Evolutionary conservation across 1,140 invertebrate genomes (phyloP), one percentile per base, ranked within the genome.

Genomic region (Calephelis virginiensis): DNA sequence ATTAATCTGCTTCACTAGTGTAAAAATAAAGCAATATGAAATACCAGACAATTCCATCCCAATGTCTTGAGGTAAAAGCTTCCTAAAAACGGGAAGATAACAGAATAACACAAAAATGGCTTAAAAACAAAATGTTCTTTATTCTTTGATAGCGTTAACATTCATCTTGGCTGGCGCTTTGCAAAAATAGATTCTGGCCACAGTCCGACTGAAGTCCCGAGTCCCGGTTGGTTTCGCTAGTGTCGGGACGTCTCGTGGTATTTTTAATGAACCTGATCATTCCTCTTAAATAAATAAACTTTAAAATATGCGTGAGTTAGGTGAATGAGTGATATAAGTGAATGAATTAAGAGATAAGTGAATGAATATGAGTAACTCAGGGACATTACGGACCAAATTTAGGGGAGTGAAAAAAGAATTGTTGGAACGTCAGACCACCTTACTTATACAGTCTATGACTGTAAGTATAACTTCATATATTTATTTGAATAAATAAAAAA

Each of bases 391-490:
- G 72, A 94, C 93, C 76, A 93, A 92, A 74, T 96, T 96, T 84
- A 93, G 95, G 67, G 95, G 95, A 47, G 89, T 96, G n/a, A 95
- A 95, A 71, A 96, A 95, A 82, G 94, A 95, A 76, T 93, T 94
- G 78, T 82, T 96, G 43, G 94, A 95, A 71, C 91, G 93, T 71
- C 95, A 94, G 83, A 95, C 94, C 0, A 94, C 93, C 75, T 89
- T 94, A 64, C 92, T 95, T 72, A 92, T 96, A 66, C 94, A 94
- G 79, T 93, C 93, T 61, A 96, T 96, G 95, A 96, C 95, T 70
- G 80, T 82, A 80, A 38, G 76, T 71, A 76, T 80, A 77, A 45
- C 72, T 76, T 70, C 63, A 66, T 69, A 66, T 69, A 67, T 40
- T 14, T 62, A 17, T 62, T 8, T 8, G 17, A 62, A 46, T 9